Base-by-base conservation (phyloP, 2,797 vertebrate species). In the Mastacembelus armatus region DNA sequence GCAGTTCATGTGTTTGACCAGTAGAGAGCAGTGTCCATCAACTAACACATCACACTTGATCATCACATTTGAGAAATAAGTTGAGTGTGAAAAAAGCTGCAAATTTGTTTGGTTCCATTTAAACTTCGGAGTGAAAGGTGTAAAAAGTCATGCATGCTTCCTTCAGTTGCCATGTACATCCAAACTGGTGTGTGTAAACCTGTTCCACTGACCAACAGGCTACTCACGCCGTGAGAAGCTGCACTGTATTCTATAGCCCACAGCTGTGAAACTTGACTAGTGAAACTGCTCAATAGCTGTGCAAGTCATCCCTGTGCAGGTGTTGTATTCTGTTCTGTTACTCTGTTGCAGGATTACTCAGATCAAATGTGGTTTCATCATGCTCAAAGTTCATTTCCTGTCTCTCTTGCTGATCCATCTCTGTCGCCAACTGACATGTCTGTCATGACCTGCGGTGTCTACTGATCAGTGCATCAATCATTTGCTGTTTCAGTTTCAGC, bases 11-110 rank as follows among this genome's bases (percentile, higher is more conserved):
- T 1, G 1, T 54, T 35, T 21, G 32, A 19, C 55, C 84, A 73
- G 9, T 32, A 88, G 87, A 83, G 55, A 81, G 71, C 51, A 60
- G 71, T 80, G 40, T 66, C 45, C 3, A 45, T 69, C 60, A 74
- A 75, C 39, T 19, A 68, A 71, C 54, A 27, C 10, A 32, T n/a
- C n/a, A n/a, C n/a, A n/a, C 14, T 4, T 4, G 10, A 0, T 21
- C 40, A 5, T 39, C 27, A 32, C 24, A 18, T 10, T 18, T 12
- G 7, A 19, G 11, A 19, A 30, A 16, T 43, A 47, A 30, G 26
- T 39, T 21, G 19, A 18, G 27, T 55, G 19, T 22, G 39, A 39
- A 14, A 44, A 4, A 10, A 24, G 8, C 16, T 14, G 2, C 43
- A 27, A 18, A 15, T 4, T 2, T 4, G 2, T 6, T 36, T 12